A percentile compares a stretch with the other conserved stretches of the same genome.
These are phyloP conservation scores for Myripristis jacobus DNA, from an alignment of 2,797 vertebrate genomes.

Conservation along the genomic window DNA sequence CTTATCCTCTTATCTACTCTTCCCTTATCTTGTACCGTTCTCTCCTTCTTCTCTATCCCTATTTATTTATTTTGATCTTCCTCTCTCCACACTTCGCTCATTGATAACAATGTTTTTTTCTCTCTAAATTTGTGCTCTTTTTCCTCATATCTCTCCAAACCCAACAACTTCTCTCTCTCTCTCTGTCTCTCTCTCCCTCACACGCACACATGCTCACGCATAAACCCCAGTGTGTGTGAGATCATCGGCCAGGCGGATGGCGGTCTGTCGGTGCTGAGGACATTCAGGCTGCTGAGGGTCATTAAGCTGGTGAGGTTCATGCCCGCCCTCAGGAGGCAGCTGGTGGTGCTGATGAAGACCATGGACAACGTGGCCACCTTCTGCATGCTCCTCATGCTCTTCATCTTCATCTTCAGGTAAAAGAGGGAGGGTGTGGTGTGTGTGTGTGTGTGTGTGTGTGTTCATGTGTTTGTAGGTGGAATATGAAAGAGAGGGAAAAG, in stretches of 20 bases:
- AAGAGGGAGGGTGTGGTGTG: constrained; percentile 9
- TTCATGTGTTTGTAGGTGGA: no score
- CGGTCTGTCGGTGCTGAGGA: constrained; percentile 88
- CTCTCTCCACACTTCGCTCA: background rate
- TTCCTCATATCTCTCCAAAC: background rate
- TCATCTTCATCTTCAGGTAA: constrained; percentile 91
- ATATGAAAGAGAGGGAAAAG: background rate
- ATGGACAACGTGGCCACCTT: constrained; percentile 94
- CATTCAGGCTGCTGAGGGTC: constrained; percentile 88
- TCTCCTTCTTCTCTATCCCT: background rate
- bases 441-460: background rate
- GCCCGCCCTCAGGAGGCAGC: constrained; percentile 88
- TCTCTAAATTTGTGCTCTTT: background rate
- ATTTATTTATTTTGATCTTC: background rate
- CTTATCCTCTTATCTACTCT: constrained; percentile 24
- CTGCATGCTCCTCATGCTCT: constrained; percentile 94
- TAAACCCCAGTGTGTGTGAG: constrained; percentile 86
- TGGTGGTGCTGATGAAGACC: constrained; percentile 93
- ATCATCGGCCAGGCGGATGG: constrained; percentile 90
- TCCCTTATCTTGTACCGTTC: constrained; percentile 1
- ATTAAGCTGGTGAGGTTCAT: constrained; percentile 91
- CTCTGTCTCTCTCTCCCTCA: background rate
- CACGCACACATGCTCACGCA: background rate
- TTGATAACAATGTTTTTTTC: constrained; percentile 1
- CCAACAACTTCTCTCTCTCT: no score